These are phyloP conservation scores for Artemisiospiza belli DNA, from an alignment of 2,113 vertebrate genomes.

Conservation along the genomic window DNA sequence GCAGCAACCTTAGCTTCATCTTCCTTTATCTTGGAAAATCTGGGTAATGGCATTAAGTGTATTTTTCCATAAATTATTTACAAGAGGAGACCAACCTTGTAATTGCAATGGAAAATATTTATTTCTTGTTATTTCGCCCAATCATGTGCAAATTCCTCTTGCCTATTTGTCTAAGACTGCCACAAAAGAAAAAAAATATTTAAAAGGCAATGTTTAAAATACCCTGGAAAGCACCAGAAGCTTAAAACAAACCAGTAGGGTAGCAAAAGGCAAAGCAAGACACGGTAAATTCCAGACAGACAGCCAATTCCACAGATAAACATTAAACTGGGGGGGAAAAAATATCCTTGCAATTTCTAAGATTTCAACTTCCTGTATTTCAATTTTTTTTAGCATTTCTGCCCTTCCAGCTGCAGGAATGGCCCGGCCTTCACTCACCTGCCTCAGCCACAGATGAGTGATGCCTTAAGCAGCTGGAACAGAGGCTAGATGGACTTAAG, in stretches of 20 bases:
- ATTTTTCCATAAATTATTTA: slow-evolving; percentile 54
- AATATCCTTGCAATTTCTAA: neutral
- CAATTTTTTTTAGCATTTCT: neutral
- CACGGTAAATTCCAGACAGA: neutral
- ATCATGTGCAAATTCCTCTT: slow-evolving; percentile 19
- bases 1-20: neutral
- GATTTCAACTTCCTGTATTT: neutral
- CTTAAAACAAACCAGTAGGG: neutral
- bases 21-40: slow-evolving; percentile 51
- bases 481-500: neutral
- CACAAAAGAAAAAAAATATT: neutral
- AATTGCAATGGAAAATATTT: slow-evolving; percentile 51
- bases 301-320: slow-evolving; percentile 1
- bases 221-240: neutral
- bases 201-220: slow-evolving; percentile 50
- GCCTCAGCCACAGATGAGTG: rapidly evolving
- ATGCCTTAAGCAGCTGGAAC: neutral
- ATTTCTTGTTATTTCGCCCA: neutral
- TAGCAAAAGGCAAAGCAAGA: neutral
- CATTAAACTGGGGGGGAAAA: neutral
- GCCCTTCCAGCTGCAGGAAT: neutral
- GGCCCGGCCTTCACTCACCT: rapidly evolving
- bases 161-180: neutral
- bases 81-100: neutral
- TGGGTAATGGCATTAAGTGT: slow-evolving; percentile 17